Evolutionary conservation across 2,113 vertebrate genomes (phyloP).

Genomic region (Thermophis baileyi): DNA sequence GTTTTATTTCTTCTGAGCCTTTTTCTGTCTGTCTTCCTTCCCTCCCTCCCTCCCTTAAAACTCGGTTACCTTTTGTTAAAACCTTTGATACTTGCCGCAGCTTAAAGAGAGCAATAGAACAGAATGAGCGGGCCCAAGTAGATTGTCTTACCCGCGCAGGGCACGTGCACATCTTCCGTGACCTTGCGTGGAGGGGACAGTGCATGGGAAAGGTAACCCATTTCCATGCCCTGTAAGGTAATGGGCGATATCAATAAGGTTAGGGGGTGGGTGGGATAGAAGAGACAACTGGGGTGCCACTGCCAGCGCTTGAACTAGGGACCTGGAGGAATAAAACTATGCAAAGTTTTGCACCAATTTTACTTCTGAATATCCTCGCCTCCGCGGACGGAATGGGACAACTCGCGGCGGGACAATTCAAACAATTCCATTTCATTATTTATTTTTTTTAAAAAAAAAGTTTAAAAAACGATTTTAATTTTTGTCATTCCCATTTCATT

Average conservation of each 20-base stretch:
- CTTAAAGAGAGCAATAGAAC: too few relatives aligned
- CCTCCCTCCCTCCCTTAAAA: slow-evolving; percentile 32
- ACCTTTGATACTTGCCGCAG: not conserved
- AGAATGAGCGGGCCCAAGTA: not conserved
- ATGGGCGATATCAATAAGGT: accelerated
- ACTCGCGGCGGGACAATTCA: too few relatives aligned
- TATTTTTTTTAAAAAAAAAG: too few relatives aligned
- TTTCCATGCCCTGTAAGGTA: slow-evolving; percentile 48
- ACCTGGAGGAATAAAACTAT: not conserved
- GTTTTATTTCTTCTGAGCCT: not conserved
- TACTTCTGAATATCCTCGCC: not conserved
- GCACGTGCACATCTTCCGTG: slow-evolving; percentile 25
- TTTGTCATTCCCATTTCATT: too few relatives aligned
- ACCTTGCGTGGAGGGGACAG: slow-evolving; percentile 65
- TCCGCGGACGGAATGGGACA: not conserved
- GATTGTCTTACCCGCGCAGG: too few relatives aligned
- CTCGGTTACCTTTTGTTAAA: not conserved
- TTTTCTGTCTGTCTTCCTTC: not conserved
- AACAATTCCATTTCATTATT: too few relatives aligned
- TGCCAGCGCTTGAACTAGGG: not conserved
- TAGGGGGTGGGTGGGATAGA: not conserved
- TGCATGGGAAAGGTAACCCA: slow-evolving; percentile 53
- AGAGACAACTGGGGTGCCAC: not conserved
- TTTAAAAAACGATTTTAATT: too few relatives aligned
- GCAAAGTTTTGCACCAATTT: not conserved